Evolutionary conservation across 2,888 invertebrate genomes (phyloP).

Genomic region (Pomacea canaliculata): DNA sequence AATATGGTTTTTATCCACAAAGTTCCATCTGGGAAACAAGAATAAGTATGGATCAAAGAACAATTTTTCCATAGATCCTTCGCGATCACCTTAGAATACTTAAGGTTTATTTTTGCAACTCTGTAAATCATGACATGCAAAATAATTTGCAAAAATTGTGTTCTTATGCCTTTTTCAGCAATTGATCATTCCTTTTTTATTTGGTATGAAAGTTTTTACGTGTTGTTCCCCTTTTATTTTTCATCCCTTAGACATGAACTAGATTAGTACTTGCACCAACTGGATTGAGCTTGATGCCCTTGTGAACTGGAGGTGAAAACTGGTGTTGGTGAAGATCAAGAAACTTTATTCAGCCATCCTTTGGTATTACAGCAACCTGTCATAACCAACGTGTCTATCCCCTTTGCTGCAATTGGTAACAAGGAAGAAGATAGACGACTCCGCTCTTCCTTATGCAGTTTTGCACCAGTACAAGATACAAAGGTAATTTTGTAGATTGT

Average conservation of each 20-base stretch:
- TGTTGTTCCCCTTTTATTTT: too few relatives aligned
- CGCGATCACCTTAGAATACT: not conserved
- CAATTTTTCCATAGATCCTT: not conserved
- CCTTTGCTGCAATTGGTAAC: slow-evolving; percentile 29
- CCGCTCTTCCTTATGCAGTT: too few relatives aligned
- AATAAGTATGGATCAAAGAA: slow-evolving; percentile 22
- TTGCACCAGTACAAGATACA: slow-evolving; percentile 23
- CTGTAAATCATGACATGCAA: too few relatives aligned
- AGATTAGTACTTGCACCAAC: slow-evolving; percentile 37
- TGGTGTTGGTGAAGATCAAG: slow-evolving; percentile 19
- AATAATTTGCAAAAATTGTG: too few relatives aligned
- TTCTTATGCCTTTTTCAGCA: too few relatives aligned
- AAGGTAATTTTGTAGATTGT: slow-evolving; percentile 14
- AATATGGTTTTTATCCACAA: slow-evolving; percentile 49
- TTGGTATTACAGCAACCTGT: slow-evolving; percentile 35
- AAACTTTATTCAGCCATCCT: slow-evolving; percentile 34
- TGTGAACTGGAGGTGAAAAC: slow-evolving; percentile 23
- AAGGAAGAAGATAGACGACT: slow-evolving; percentile 34
- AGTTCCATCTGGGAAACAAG: slow-evolving; percentile 55
- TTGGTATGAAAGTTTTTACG: too few relatives aligned
- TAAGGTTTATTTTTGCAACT: too few relatives aligned
- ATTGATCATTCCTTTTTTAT: too few relatives aligned
- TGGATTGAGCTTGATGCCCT: slow-evolving; percentile 30
- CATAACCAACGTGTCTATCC: slow-evolving; percentile 34
- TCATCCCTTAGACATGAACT: slow-evolving; percentile 26